Evolutionary conservation across 2,797 vertebrate species (phyloP).

Genomic region (Botia almorhae): DNA sequence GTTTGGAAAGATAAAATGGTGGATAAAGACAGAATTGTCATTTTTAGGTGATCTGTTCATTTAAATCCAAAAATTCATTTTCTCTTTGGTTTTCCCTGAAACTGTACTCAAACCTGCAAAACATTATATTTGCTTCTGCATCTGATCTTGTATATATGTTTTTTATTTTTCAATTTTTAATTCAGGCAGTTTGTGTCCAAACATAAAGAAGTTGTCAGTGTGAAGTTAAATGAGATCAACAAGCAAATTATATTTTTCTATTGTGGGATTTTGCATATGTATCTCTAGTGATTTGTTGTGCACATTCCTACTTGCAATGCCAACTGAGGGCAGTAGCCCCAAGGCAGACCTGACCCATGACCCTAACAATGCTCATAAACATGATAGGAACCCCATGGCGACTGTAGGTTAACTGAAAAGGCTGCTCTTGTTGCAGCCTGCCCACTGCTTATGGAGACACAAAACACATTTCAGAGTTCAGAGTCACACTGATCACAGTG

Average conservation of each 20-base stretch:
- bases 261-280: neutral
- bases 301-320: constrained; percentile 29
- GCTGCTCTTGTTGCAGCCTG: constrained; percentile 45
- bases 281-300: neutral
- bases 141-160: no score
- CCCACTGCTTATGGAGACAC: constrained; percentile 21
- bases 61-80: neutral
- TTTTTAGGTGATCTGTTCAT: neutral
- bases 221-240: no score
- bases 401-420: constrained; percentile 31
- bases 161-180: no score
- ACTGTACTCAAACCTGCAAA: neutral
- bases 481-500: no score
- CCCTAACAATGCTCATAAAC: constrained; percentile 45
- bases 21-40: neutral
- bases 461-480: constrained; percentile 3
- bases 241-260: no score
- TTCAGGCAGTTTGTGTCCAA: no score
- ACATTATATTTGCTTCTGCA: neutral
- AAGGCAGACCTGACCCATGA: constrained; percentile 50
- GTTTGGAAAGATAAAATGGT: neutral
- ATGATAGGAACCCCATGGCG: constrained; percentile 23
- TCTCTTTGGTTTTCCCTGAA: no score
- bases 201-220: no score
- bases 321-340: constrained; percentile 27